Base-by-base conservation (phyloP, 2,888 invertebrate species). In the Acanthopleura granulata region DNA sequence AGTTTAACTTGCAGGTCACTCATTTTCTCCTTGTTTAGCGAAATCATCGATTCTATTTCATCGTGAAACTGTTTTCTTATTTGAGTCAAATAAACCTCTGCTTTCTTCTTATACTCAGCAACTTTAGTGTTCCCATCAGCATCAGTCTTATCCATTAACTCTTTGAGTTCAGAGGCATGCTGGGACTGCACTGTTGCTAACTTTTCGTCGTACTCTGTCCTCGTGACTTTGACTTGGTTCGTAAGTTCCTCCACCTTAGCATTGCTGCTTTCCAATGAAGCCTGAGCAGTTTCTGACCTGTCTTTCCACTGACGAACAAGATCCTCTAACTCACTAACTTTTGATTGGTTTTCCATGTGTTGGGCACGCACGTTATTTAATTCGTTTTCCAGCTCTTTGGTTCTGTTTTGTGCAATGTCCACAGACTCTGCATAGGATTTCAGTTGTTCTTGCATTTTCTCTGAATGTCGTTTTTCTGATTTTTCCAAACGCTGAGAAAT, bases 91-190 rank as follows among this genome's bases (percentile, higher is more conserved):
- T 86, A 87, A 1, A 77, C 76, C 79, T 88, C 88, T 15, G 88
- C 88, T 72, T 87, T 86, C 75, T 87, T 87, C 77, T 88, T 88
- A 75, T 87, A 86, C 57, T 88, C 88, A 22, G 85, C 81, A 15
- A 87, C 82, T 77, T 87, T 88, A n/a, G 78, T 75, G 51, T 80
- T 83, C 77, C 83, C 84, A 75, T 87, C 87, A 25, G 78, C 74
- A 73, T 87, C 88, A 18, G 83, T 61, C 62, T 77, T 83, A 49
- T 80, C 72, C 30, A 77, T 78, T 12, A 82, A 72, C 25, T 80
- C 79, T 49, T 79, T 75, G 0, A 86, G 27, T 72, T 83, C 80
- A 40, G 69, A 62, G 11, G 72, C 69, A 75, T 83, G 81, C n/a
- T 79, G 27, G n/a, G 57, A 27, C 12, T 51, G n/a, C 72, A 51